Evolutionary conservation across 2,888 invertebrate species (phyloP), one percentile per base, ranked within the genome.

Genomic region (Ormyrus thymus): DNA sequence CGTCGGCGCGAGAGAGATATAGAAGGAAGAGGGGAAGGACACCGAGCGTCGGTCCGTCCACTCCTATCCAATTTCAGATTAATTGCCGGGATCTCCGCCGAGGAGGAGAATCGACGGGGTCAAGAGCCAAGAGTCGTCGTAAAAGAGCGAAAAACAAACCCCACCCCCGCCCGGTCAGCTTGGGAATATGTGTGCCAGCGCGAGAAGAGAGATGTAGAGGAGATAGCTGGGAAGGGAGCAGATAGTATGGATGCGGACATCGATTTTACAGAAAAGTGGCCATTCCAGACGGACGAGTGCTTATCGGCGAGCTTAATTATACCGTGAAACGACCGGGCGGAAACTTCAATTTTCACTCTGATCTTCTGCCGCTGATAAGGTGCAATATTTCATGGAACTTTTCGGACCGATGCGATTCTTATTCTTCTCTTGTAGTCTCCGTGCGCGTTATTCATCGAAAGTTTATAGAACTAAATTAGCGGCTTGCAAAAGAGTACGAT

Each of bases 11-110:
- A 70, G 56, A 29, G 43, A 66, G 65, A 58, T 11, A 55, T 15
- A 59, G 59, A 62, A 15, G 8, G 59, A 59, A 65, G 43, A 51
- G 46, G n/a, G 10, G n/a, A 56, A 43, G 43, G 11, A 59, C 13
- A 65, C 4, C 29, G 29, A 29, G 29, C 74, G 2, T 48, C 56
- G 46, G 51, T 61, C 71, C 50, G 11, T 73, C 68, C 56, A 55
- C 81, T 85, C 83, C 84, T 84, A 86, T 86, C 87, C 87, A 85
- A 86, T 87, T 87, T 83, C 86, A 85, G 85, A 87, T 88, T 87
- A 87, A 88, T 88, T 87, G 86, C 84, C 83, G 48, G 85, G 85
- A 83, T 83, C 83, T 83, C 76, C 78, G 73, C 53, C 70, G 80
- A 83, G 81, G 4, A 29, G 80, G 81, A 80, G 82, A 83, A 81